Evolutionary conservation across 2,797 vertebrate genomes (phyloP), one percentile per base, ranked within the genome.

Genomic region (Neostethus bicornis): DNA sequence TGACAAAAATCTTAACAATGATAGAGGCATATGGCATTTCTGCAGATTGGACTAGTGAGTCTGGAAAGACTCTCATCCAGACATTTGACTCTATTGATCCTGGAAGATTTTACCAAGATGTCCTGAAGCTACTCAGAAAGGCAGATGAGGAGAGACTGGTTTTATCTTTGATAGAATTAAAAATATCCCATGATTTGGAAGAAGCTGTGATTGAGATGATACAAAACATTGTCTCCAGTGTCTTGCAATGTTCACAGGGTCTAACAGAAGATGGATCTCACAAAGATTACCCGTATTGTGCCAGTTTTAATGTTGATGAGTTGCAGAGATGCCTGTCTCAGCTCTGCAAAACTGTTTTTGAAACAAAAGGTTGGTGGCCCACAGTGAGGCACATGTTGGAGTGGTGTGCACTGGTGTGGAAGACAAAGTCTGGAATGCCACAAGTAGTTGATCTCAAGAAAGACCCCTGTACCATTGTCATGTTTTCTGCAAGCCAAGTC

Each of bases 401-500:
- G 12, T 54, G 56, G 60, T 68, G 64, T 65, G 49, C 10, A 3
- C 11, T 69, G 32, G 14, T 71, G 14, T 50, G 66, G 47, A 51
- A 38, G 23, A 19, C 26, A 0, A 23, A 47, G 2, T 41, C 4
- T 13, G 0, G 4, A 39, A 31, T 17, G 0, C 19, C 26, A 24
- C 25, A 55, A 2, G 2, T 70, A 39, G 20, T 62, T 50, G 42
- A 37, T 38, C 5, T 14, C 16, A 32, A 53, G 9, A 17, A 49
- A 17, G 60, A 71, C 7, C 44, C 45, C 2, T 75, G 37, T 55
- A 62, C 46, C 17, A 39, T 39, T n/a, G 41, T 66, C 25, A 62
- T 75, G 73, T 66, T 59, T 62, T 49, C 57, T 28, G 62, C 73
- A 17, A 34, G 17, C 17, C 45, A 28, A 7, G 42, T 66, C 14